Percentiles rank a stretch among this genome's conserved stretches.
These are phyloP conservation scores for Stegostoma tigrinum DNA, from an alignment of 2,113 vertebrate genomes.

Conservation along the genomic window DNA sequence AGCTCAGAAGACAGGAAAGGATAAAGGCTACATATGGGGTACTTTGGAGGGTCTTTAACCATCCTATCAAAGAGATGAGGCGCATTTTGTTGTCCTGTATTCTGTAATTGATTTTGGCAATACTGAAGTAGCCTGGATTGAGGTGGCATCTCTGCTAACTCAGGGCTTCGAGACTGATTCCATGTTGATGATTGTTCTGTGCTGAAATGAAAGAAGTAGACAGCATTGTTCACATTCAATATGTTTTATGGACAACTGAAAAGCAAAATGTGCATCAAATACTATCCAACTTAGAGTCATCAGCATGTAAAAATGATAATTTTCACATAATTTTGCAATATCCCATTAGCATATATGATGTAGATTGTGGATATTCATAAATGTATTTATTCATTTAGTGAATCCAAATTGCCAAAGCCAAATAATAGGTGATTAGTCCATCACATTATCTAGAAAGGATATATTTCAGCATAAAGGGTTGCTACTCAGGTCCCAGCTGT, in stretches of 20 bases:
- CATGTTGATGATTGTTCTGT: conserved; percentile 12
- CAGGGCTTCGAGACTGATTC: conserved; percentile 1
- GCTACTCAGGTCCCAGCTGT: too few relatives aligned
- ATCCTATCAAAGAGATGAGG: conserved; percentile 3
- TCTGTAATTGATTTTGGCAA: not conserved
- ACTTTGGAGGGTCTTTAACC: not conserved
- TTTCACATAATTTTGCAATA: not conserved
- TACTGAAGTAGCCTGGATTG: conserved; percentile 11
- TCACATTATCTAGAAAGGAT: too few relatives aligned
- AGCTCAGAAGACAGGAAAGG: not conserved
- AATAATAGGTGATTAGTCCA: too few relatives aligned
- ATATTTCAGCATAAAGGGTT: too few relatives aligned
- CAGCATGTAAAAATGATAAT: not conserved
- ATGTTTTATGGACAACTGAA: not conserved
- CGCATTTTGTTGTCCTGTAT: not conserved
- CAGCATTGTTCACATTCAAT: not conserved
- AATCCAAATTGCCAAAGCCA: too few relatives aligned
- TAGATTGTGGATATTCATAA: not conserved
- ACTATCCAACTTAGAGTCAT: not conserved
- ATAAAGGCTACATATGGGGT: not conserved
- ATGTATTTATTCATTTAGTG: too few relatives aligned
- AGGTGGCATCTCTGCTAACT: conserved; percentile 11
- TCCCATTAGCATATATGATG: not conserved
- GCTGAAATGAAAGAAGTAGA: not conserved
- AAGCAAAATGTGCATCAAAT: not conserved